A percentile compares a stretch with the other conserved stretches of the same genome.
These are phyloP conservation scores for Megamerina dolium DNA, from an alignment of 2,888 invertebrate genomes.

Conservation along the genomic window DNA sequence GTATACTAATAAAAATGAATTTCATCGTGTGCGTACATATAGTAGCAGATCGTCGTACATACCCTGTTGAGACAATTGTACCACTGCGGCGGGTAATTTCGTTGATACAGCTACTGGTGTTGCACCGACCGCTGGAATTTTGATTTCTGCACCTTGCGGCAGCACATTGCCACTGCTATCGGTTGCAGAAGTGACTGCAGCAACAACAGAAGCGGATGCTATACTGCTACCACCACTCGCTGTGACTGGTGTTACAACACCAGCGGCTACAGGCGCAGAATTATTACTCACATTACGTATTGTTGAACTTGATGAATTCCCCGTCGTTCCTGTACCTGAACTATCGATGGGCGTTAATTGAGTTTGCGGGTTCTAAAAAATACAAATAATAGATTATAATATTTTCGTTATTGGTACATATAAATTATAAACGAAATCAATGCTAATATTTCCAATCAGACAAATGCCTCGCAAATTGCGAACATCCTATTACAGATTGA, in stretches of 20 bases:
- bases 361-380: background rate
- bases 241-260: no score
- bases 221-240: background rate
- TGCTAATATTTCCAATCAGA: slow-evolving; percentile 22
- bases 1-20: no score
- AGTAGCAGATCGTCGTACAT: slow-evolving; percentile 28
- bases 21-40: no score
- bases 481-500: slow-evolving; percentile 30
- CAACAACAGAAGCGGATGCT: slow-evolving; percentile 7
- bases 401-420: no score
- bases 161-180: slow-evolving; percentile 31
- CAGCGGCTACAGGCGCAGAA: no score
- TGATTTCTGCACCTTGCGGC: slow-evolving; percentile 54
- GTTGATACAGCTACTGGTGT: slow-evolving; percentile 59
- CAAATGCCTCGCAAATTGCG: slow-evolving; percentile 30
- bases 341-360: background rate
- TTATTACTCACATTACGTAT: no score
- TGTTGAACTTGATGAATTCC: background rate
- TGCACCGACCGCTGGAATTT: slow-evolving; percentile 55
- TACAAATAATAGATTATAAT: background rate
- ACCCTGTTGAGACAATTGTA: slow-evolving; percentile 59
- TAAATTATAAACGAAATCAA: no score
- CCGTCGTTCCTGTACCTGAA: background rate
- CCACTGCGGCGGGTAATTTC: slow-evolving; percentile 57
- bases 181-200: slow-evolving; percentile 12